phyloP scores from a whole-genome alignment of 2,113 vertebrate species.

The Notothenia coriiceps region DNA sequence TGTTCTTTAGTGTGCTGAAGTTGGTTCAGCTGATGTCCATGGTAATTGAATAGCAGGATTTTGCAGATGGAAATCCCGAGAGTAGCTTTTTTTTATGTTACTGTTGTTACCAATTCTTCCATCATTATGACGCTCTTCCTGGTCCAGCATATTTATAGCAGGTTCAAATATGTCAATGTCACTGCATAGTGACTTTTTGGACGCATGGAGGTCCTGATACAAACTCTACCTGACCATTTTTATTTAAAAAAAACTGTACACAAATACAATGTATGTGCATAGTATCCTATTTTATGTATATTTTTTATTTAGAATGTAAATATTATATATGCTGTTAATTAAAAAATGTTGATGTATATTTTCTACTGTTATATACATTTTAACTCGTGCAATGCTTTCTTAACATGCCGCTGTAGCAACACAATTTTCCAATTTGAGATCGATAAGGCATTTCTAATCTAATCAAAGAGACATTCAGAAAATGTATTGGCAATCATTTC shows the following conservation, averaged over 20 bases:
- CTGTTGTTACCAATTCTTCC: constrained; percentile 36
- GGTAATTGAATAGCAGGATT: constrained; percentile 68
- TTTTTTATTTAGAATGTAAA: too few relatives aligned
- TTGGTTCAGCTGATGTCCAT: constrained; percentile 61
- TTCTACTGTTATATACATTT: too few relatives aligned
- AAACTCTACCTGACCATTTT: background rate
- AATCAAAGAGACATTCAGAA: constrained; percentile 8
- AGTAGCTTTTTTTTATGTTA: constrained; percentile 8
- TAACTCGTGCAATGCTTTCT: too few relatives aligned
- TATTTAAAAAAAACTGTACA: too few relatives aligned
- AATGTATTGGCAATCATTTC: constrained; percentile 23
- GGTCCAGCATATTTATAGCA: constrained; percentile 21
- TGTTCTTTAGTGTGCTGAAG: constrained; percentile 55
- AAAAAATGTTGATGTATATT: too few relatives aligned
- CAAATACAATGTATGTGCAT: too few relatives aligned
- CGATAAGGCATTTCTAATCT: too few relatives aligned
- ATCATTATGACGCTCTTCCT: constrained; percentile 54
- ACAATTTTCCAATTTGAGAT: too few relatives aligned
- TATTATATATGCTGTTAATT: too few relatives aligned
- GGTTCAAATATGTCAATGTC: constrained; percentile 24
- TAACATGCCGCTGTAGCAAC: too few relatives aligned
- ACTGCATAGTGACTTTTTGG: background rate
- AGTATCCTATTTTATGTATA: too few relatives aligned
- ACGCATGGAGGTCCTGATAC: background rate
- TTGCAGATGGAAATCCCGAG: constrained; percentile 59